Percentiles rank a stretch among this genome's conserved stretches.
Evolutionary conservation across 2,797 vertebrate genomes (phyloP).

Genomic region (Spondyliosoma cantharus): DNA sequence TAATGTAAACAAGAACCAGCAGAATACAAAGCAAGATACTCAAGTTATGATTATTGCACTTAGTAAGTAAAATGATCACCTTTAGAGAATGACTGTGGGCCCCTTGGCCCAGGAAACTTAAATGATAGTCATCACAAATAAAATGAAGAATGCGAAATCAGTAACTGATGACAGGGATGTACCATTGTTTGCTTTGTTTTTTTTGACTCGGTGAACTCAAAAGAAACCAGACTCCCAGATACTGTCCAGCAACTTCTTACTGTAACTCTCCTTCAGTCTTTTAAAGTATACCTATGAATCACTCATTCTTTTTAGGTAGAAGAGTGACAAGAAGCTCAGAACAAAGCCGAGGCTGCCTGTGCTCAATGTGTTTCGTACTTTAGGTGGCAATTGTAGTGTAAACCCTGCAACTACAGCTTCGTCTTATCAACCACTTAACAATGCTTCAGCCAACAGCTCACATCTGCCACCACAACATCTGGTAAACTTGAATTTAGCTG

Average conservation of each 20-base stretch:
- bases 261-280: constrained; percentile 19
- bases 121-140: constrained; percentile 57
- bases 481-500: constrained; percentile 64
- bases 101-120: constrained; percentile 17
- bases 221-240: constrained; percentile 34
- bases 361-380: constrained; percentile 4
- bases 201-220: constrained; percentile 22
- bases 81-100: constrained; percentile 5
- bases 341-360: constrained; percentile 8
- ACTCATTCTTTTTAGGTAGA: neutral
- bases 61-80: constrained; percentile 57
- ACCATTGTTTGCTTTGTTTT: constrained; percentile 40
- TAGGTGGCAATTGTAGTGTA: constrained; percentile 54
- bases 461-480: constrained; percentile 28
- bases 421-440: constrained; percentile 14
- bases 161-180: constrained; percentile 51
- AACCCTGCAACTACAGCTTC: constrained; percentile 58
- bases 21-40: constrained; percentile 52
- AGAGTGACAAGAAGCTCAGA: constrained; percentile 5
- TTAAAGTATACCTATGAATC: constrained; percentile 48
- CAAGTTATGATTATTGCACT: constrained; percentile 77
- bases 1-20: constrained; percentile 73
- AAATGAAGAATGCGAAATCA: constrained; percentile 34
- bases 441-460: constrained; percentile 41
- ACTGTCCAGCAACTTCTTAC: constrained; percentile 32